Evolutionary conservation across 2,113 vertebrate species (phyloP), one percentile per base, ranked within the genome.

Genomic region (Oostethus manadensis): DNA sequence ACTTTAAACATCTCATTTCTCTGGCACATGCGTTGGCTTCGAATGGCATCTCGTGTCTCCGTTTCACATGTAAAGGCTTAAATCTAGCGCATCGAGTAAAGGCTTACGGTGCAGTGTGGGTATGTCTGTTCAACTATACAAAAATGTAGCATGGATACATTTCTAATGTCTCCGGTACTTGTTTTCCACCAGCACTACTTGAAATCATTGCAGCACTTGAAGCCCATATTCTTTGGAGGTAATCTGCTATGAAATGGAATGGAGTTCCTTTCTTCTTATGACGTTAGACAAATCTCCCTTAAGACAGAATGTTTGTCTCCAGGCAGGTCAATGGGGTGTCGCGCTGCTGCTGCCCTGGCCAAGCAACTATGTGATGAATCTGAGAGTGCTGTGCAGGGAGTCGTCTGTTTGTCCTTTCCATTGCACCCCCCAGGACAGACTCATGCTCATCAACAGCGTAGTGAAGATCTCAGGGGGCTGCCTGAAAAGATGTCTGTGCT

Each of bases 1-100:
- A 96, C 86, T 89, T 92, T 72, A 90, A 72, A 70, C 92, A 93
- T 5, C 74, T 98, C 44, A 85, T 91, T 42, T 93, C 91, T 71
- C 68, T 97, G 75, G 89, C 94, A 54, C 81, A 60, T 2, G 80
- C 51, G 45, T 81, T 94, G 55, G 91, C 90, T 15, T 73, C 88
- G 10, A 73, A 53, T 1, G 93, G 94, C 1, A 55, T 93, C 73
- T 74, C 94, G 9, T 94, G 91, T 60, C 86, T 98, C 53, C 85
- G 96, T 1, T 97, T 99, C 78, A 98, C 96, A 5, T 99, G 96
- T 73, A 97, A 93, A 92, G 88, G 90, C n/a, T 89, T 94, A 61
- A 96, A 97, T 56, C 57, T 99, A 59, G 73, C 38, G 3, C 89
- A 95, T 22, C 92, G 94, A 77, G 75, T 90, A 58, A 93, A 90